Percentiles rank a stretch among this genome's conserved stretches.
Evolutionary conservation across 2,888 invertebrate genomes (phyloP).

Genomic region (Luperina nickerlii): DNA sequence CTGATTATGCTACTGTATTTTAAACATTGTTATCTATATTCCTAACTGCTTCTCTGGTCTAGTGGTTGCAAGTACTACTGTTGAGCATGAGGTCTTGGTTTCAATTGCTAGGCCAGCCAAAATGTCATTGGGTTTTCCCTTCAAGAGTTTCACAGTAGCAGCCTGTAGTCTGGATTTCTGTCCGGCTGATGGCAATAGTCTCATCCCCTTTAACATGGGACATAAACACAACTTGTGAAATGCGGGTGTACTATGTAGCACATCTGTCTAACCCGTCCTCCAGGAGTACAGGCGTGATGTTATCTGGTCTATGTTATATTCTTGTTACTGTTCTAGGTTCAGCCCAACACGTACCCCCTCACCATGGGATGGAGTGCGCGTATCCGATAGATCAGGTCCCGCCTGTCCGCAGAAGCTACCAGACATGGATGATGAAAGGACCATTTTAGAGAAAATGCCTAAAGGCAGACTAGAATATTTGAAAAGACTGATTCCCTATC

Average conservation of each 20-base stretch:
- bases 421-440: constrained; percentile 95
- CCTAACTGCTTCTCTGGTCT: no score
- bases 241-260: not conserved
- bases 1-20: not conserved
- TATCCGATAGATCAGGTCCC: constrained; percentile 94
- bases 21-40: no score
- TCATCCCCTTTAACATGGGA: not conserved
- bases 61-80: no score
- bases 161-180: not conserved
- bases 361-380: constrained; percentile 96
- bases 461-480: constrained; percentile 97
- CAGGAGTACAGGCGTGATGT: not conserved
- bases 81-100: no score
- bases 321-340: constrained; percentile 90
- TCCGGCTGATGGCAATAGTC: not conserved
- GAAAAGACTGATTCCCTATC: constrained; percentile 96
- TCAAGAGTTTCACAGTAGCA: no score
- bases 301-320: not conserved
- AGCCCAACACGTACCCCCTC: constrained; percentile 98
- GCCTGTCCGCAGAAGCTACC: constrained; percentile 98
- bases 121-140: no score
- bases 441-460: constrained; percentile 96
- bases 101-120: no score
- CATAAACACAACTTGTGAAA: no score
- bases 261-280: not conserved